Evolutionary conservation across 2,888 invertebrate genomes (phyloP).

Genomic region (Adela reaumurella): DNA sequence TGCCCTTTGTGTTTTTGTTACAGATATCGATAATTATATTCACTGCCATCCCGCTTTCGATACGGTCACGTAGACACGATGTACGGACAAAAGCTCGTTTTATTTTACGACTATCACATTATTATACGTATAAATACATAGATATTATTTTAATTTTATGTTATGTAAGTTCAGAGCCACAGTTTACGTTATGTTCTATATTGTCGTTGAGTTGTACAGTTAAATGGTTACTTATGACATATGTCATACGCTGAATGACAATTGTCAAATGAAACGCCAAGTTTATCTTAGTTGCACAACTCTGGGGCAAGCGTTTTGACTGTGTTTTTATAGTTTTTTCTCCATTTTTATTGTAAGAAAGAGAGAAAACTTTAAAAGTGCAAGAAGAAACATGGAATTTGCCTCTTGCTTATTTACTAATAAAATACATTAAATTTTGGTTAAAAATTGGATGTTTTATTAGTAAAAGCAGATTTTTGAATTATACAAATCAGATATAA

Average conservation of each 20-base stretch:
- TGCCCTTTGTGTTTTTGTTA: conserved; percentile 13
- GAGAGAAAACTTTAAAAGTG: background rate
- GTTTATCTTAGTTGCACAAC: too few relatives aligned
- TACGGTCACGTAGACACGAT: background rate
- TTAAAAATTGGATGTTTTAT: too few relatives aligned
- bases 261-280: too few relatives aligned
- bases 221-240: too few relatives aligned
- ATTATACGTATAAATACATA: conserved; percentile 1
- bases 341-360: too few relatives aligned
- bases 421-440: background rate
- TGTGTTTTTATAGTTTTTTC: too few relatives aligned
- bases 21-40: conserved; percentile 29
- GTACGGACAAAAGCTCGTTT: background rate
- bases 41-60: conserved; percentile 55
- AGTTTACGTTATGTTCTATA: background rate
- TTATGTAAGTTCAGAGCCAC: conserved; percentile 1
- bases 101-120: conserved; percentile 3
- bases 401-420: background rate
- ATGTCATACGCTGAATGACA: too few relatives aligned
- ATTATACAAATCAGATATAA: too few relatives aligned
- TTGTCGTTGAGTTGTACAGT: too few relatives aligned
- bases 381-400: background rate
- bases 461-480: too few relatives aligned
- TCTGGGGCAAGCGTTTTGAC: too few relatives aligned
- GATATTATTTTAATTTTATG: background rate